Evolutionary conservation across 2,888 invertebrate genomes (phyloP).

Genomic region (Galeruca laticollis): DNA sequence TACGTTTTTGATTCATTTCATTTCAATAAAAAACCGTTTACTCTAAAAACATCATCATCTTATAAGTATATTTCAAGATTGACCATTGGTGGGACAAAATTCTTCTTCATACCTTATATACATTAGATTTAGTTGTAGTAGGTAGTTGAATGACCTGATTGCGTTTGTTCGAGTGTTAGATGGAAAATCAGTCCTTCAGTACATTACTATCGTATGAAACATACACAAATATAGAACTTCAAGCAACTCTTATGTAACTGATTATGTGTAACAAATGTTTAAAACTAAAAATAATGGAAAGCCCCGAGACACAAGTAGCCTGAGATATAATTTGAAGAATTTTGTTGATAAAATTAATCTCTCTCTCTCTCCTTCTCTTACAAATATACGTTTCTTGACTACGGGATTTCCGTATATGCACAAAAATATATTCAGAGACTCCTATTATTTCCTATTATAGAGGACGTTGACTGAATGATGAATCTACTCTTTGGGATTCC

Average conservation of each 20-base stretch:
- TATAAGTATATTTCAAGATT: background rate
- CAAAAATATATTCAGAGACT: too few species aligned
- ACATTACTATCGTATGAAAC: background rate
- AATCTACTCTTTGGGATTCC: too few species aligned
- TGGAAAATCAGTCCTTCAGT: background rate
- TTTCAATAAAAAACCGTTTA: too few species aligned
- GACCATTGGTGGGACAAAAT: background rate
- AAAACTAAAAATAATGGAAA: background rate
- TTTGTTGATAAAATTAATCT: too few species aligned
- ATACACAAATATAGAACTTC: background rate
- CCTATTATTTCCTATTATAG: too few species aligned
- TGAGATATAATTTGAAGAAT: too few species aligned
- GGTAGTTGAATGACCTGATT: conserved; percentile 6
- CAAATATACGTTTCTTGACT: too few species aligned
- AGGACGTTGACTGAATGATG: too few species aligned
- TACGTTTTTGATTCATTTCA: too few species aligned
- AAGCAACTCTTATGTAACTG: background rate
- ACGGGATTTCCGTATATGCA: too few species aligned
- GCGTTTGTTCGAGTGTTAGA: background rate
- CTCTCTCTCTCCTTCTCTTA: too few species aligned
- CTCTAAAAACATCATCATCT: too few species aligned
- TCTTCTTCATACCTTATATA: background rate
- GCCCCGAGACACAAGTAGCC: background rate
- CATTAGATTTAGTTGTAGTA: background rate
- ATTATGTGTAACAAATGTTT: background rate